These are phyloP conservation scores for Scaptomyza caliginosa DNA, from an alignment of 2,888 invertebrate species.

Conservation along the genomic window DNA sequence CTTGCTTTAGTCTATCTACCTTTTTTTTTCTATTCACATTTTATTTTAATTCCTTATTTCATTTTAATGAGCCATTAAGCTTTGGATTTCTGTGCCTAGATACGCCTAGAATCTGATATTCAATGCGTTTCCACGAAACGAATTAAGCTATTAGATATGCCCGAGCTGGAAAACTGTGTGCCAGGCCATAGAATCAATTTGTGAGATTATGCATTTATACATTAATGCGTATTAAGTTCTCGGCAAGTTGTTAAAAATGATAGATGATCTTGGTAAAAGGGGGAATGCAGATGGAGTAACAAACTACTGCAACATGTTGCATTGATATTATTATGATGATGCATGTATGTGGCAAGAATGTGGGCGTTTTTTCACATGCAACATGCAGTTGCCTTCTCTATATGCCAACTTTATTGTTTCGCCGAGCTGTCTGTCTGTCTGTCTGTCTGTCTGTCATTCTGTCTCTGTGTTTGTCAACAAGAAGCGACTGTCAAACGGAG, in stretches of 20 bases:
- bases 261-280: slow-evolving; percentile 24
- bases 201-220: slow-evolving; percentile 32
- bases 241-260: slow-evolving; percentile 30
- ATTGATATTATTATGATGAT: too few relatives aligned
- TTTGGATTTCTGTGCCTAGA: slow-evolving; percentile 73
- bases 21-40: slow-evolving; percentile 1
- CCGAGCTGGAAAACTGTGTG: slow-evolving; percentile 52
- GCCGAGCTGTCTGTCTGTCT: background rate
- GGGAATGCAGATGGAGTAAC: background rate
- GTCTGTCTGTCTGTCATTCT: slow-evolving; percentile 11
- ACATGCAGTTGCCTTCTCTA: too few relatives aligned
- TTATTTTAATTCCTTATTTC: slow-evolving; percentile 20
- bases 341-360: slow-evolving; percentile 3
- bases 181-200: slow-evolving; percentile 56
- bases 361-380: too few relatives aligned
- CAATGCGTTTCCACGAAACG: slow-evolving; percentile 67
- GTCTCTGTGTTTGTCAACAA: slow-evolving; percentile 30
- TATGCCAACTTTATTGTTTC: background rate
- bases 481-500: slow-evolving; percentile 56
- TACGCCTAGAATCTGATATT: slow-evolving; percentile 52
- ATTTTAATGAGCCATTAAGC: slow-evolving; percentile 77
- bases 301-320: slow-evolving; percentile 18
- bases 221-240: slow-evolving; percentile 16
- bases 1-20: slow-evolving; percentile 32
- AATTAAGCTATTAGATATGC: slow-evolving; percentile 77